A percentile compares a stretch with the other conserved stretches of the same genome.
Evolutionary conservation across 2,797 vertebrate species (phyloP).

Genomic region (Acropternis orthonyx): DNA sequence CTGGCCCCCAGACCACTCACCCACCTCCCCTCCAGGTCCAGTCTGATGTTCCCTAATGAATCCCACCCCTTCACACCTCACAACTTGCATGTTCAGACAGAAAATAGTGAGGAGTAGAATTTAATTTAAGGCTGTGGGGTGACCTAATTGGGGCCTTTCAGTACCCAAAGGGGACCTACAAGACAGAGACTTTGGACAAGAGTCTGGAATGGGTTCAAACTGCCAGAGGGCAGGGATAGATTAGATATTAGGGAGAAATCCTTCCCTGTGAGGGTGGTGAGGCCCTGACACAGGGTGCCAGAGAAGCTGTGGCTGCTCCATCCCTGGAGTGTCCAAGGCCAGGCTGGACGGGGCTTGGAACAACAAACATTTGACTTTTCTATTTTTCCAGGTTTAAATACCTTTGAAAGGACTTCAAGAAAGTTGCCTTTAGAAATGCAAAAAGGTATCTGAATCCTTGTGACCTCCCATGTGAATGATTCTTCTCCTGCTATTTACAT

Average conservation of each 20-base stretch:
- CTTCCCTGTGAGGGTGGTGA: fast-evolving
- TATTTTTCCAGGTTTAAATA: background rate
- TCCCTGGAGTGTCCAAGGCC: background rate
- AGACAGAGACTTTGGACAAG: background rate
- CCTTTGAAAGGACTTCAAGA: background rate
- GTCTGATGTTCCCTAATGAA: background rate
- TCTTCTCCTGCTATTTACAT: background rate
- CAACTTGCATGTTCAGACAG: background rate
- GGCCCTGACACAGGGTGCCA: fast-evolving
- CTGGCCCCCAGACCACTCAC: background rate
- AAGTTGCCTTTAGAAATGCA: background rate
- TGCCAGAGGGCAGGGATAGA: background rate
- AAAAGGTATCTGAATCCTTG: background rate
- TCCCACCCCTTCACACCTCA: background rate
- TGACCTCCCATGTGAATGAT: background rate
- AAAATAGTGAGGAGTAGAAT: background rate
- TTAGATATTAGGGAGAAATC: background rate
- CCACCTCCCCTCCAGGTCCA: background rate
- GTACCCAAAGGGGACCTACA: background rate
- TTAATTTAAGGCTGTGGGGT: background rate
- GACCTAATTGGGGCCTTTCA: background rate
- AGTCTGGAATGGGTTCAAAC: background rate
- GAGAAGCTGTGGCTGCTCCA: background rate
- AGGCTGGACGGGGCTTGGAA: background rate
- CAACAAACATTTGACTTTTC: background rate